Evolutionary conservation across 2,797 vertebrate species (phyloP).

Genomic region (Kryptolebias ocellatus): DNA sequence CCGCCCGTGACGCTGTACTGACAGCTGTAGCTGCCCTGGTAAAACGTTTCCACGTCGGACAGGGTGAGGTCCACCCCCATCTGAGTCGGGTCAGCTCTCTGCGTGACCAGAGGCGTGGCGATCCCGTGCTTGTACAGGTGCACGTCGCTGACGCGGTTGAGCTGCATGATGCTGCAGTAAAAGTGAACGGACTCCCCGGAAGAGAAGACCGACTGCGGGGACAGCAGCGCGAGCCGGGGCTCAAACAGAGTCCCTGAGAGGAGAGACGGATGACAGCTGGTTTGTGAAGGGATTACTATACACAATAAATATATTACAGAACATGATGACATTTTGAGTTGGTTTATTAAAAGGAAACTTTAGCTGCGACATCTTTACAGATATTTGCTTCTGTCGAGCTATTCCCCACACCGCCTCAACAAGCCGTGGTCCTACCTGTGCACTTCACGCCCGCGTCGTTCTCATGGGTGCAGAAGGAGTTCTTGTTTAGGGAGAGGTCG

Average conservation of each 20-base stretch:
- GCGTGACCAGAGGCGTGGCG: constrained; percentile 77
- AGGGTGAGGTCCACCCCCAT: constrained; percentile 75
- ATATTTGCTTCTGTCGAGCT: background rate
- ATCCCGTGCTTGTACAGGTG: constrained; percentile 79
- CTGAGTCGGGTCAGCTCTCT: constrained; percentile 76
- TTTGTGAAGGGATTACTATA: too few relatives aligned
- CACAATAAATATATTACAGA: too few relatives aligned
- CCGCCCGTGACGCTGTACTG: constrained; percentile 74
- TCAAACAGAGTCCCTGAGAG: constrained; percentile 70
- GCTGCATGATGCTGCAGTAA: constrained; percentile 72
- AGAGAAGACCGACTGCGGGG: constrained; percentile 73
- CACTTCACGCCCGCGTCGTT: constrained; percentile 79
- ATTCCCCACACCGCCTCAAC: background rate
- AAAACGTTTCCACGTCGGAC: constrained; percentile 73
- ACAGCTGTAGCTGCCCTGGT: constrained; percentile 84
- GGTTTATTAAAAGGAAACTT: background rate
- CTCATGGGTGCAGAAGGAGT: constrained; percentile 69
- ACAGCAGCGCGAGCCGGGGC: constrained; percentile 78
- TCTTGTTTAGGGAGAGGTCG: constrained; percentile 55
- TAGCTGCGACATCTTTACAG: background rate
- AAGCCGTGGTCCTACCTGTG: constrained; percentile 70
- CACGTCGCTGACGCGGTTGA: constrained; percentile 76
- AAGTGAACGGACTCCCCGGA: constrained; percentile 79
- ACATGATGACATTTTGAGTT: background rate
- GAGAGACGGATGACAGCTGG: background rate